Base-by-base conservation (phyloP, 2,113 vertebrate genomes). In the Zosterops pallidus region DNA sequence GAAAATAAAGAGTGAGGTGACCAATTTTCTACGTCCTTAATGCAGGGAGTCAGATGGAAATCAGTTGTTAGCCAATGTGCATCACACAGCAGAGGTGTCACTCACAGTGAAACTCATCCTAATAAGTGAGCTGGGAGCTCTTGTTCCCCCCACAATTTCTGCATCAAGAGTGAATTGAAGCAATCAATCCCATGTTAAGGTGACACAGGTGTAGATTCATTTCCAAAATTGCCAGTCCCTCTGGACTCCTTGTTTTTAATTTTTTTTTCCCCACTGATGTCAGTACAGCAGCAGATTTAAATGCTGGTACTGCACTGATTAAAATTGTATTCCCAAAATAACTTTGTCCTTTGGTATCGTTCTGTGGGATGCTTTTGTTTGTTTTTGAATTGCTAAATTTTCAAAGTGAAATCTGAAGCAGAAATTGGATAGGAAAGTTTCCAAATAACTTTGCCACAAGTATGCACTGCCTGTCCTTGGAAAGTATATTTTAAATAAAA, bases 251-350 rank as follows among this genome's bases (percentile, higher is more conserved):
- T 94, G 83, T 31, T 90, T 94, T 95, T 95, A 96, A 95, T 96
- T 94, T 79, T 90, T 70, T 25, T 7, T 5, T 5, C 49, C 39
- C 31, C 18, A 44, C 67, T 86, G 71, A 94, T 96, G 90, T 95
- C 85, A 94, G 75, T 75, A 60, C 55, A 49, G 90, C 82, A 94
- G 71, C 71, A 86, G 20, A 90, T 93, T 95, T 94, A 94, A 94
- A 93, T 93, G 83, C 80, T 86, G 35, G 81, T 78, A 79, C 89
- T 89, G 79, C 88, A 56, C 56, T 96, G 94, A 95, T 97, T 94
- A 96, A 96, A 94, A 96, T 78, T 90, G 79, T 83, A 24, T 92
- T 94, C 83, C 60, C 78, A 94, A 97, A 95, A 97, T 94, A 96
- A 77, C 85, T 92, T 93, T 86, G 88, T 86, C 93, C 90, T 96